Evolutionary conservation across 2,888 invertebrate species (phyloP).

Genomic region (Chloroclystis v-ata): DNA sequence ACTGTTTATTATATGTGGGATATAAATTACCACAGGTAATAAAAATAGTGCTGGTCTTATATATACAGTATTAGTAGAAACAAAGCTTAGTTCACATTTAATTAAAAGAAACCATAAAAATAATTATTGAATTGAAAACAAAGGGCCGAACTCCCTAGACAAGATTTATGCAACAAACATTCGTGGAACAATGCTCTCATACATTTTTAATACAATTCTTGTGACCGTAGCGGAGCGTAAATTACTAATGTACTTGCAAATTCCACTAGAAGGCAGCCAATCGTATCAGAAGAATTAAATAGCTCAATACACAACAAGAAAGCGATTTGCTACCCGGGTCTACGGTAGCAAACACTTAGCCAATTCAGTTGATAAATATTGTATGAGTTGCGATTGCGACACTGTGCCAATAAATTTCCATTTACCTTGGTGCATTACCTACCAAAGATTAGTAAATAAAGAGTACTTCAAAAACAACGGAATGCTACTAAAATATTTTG

Average conservation of each 20-base stretch:
- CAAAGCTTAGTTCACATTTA: no score
- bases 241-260: slow-evolving; percentile 25
- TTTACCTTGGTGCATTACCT: neutral
- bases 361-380: slow-evolving; percentile 5
- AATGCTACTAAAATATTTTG: neutral
- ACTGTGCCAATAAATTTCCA: neutral
- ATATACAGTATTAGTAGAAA: no score
- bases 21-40: no score
- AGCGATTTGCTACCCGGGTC: slow-evolving; percentile 2
- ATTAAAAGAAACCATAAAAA: slow-evolving; percentile 12
- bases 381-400: neutral
- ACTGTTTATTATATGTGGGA: no score
- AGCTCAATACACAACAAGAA: slow-evolving; percentile 1
- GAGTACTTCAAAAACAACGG: neutral
- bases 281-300: slow-evolving; percentile 22
- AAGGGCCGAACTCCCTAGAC: slow-evolving; percentile 23
- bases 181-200: slow-evolving; percentile 54
- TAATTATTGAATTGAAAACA: slow-evolving; percentile 32
- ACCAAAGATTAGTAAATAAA: neutral
- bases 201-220: slow-evolving; percentile 53
- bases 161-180: slow-evolving; percentile 43
- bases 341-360: neutral
- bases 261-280: slow-evolving; percentile 31
- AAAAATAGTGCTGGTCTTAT: no score
- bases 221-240: slow-evolving; percentile 43